A percentile compares a stretch with the other conserved stretches of the same genome.
These are phyloP conservation scores for Drosophila paracracens DNA, from an alignment of 2,888 invertebrate species.

Conservation along the genomic window DNA sequence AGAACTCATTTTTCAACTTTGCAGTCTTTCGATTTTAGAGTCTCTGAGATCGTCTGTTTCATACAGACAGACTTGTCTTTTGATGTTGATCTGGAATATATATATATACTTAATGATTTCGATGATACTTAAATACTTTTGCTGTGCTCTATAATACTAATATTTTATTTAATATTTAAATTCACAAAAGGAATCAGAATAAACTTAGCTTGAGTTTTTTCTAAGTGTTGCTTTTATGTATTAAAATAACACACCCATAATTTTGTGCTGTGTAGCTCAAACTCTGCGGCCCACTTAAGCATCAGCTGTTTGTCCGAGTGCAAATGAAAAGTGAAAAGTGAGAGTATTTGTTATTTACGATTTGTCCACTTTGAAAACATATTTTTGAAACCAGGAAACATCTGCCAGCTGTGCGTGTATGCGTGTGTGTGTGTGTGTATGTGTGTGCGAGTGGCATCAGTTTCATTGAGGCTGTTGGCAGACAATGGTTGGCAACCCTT, in stretches of 20 bases:
- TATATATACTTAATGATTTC: not conserved
- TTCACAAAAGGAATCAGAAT: not conserved
- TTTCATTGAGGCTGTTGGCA: conserved; percentile 56
- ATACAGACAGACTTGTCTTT: not conserved
- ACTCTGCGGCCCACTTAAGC: conserved; percentile 4
- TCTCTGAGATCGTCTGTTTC: too few relatives aligned
- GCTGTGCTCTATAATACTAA: accelerated
- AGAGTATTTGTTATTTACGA: conserved; percentile 71
- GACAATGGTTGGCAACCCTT: conserved; percentile 43
- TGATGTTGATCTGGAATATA: not conserved
- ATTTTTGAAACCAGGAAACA: conserved; percentile 58
- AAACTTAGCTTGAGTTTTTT: not conserved
- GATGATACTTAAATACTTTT: not conserved
- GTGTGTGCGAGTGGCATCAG: conserved; percentile 68
- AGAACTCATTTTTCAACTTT: too few relatives aligned
- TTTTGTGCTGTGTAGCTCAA: not conserved
- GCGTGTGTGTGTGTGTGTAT: not conserved
- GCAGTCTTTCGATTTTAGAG: not conserved
- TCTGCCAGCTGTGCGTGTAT: conserved; percentile 56
- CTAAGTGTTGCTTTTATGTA: not conserved
- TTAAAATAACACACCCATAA: not conserved
- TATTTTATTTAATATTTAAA: not conserved
- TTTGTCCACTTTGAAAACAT: conserved; percentile 73
- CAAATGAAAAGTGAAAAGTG: not conserved
- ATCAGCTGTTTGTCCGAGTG: conserved; percentile 76